phyloP scores from a whole-genome alignment of 2,888 invertebrate species.

The Drosophila meridiana region DNA sequence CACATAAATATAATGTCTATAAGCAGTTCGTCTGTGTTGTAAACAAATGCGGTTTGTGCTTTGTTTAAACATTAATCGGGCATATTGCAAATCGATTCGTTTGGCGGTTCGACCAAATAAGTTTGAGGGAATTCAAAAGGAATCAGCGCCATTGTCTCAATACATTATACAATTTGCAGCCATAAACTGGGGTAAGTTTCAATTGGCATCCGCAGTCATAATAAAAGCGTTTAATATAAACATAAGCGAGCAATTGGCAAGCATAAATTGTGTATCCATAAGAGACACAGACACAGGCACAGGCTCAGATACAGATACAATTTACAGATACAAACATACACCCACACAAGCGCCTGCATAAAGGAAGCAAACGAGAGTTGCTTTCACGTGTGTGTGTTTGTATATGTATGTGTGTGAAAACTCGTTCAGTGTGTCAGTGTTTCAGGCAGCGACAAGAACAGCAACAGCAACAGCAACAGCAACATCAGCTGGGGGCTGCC shows the following conservation, averaged over 20 bases:
- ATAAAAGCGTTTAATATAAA: conserved; percentile 52
- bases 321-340: conserved; percentile 19
- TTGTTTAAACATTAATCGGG: conserved; percentile 34
- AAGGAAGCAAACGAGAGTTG: conserved; percentile 46
- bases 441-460: conserved; percentile 52
- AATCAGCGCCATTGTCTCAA: conserved; percentile 6
- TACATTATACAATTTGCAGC: conserved; percentile 19
- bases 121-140: not conserved
- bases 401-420: conserved; percentile 46
- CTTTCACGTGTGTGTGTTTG: conserved; percentile 21
- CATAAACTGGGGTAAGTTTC: conserved; percentile 60
- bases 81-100: conserved; percentile 28
- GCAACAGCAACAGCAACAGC: conserved; percentile 59
- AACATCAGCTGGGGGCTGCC: conserved; percentile 59
- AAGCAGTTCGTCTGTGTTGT: conserved; percentile 21
- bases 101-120: conserved; percentile 26
- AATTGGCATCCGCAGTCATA: conserved; percentile 35
- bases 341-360: conserved; percentile 39
- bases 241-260: conserved; percentile 63
- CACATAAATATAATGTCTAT: conserved; percentile 16
- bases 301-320: conserved; percentile 21
- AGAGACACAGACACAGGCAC: conserved; percentile 57
- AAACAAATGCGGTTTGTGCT: conserved; percentile 43
- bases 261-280: conserved; percentile 76
- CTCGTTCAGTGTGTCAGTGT: conserved; percentile 80